A percentile compares a stretch with the other conserved stretches of the same genome.
phyloP scores from a whole-genome alignment of 1,140 invertebrate species.

The Rhizoglyphus robini region DNA sequence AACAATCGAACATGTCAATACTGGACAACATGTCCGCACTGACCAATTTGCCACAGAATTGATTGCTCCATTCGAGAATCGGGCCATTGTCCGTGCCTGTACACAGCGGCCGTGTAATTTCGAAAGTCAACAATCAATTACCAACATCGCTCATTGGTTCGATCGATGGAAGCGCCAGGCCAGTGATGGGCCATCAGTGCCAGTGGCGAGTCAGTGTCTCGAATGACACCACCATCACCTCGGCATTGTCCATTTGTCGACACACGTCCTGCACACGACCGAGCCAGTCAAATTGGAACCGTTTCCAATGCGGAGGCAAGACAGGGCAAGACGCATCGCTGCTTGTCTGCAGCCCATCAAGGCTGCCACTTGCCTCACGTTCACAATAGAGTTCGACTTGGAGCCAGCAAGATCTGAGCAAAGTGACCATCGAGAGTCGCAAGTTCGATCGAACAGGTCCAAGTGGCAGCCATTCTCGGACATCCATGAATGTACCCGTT shows the following conservation, averaged over 20 bases:
- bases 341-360: neutral
- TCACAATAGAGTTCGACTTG: too few relatives aligned
- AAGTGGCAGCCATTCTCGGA: neutral
- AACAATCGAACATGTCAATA: conserved; percentile 10
- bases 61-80: neutral
- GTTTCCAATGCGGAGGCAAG: neutral
- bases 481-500: neutral
- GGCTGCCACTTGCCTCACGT: neutral
- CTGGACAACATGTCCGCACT: neutral
- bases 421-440: neutral
- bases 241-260: neutral
- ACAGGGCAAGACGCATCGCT: neutral
- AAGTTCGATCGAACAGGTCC: neutral
- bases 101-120: neutral
- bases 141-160: neutral
- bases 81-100: neutral
- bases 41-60: conserved; percentile 10
- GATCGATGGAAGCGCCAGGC: neutral
- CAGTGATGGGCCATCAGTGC: conserved; percentile 1
- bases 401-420: neutral
- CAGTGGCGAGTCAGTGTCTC: neutral
- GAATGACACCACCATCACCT: neutral
- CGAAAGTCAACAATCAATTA: conserved; percentile 12
- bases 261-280: conserved; percentile 12
- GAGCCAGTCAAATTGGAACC: neutral